Evolutionary conservation across 2,113 vertebrate species (phyloP).

Genomic region (Phaethornis superciliosus): DNA sequence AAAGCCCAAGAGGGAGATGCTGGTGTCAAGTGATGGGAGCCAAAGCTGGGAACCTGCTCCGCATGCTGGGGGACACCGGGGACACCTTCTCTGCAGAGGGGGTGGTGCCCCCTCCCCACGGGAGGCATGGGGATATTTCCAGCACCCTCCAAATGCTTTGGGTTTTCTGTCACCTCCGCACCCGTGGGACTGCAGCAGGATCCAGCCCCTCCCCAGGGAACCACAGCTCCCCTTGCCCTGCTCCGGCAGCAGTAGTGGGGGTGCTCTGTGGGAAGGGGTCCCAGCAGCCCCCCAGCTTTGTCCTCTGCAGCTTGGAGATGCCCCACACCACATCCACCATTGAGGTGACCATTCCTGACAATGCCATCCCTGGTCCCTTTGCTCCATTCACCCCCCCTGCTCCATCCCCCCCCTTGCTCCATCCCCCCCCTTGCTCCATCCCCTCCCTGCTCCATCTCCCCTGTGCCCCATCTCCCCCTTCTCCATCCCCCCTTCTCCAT

Average conservation of each 20-base stretch:
- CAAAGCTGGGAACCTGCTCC: rapidly evolving
- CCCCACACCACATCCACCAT: rapidly evolving
- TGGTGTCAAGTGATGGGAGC: neutral
- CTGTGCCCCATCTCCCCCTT: too few relatives aligned
- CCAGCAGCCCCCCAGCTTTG: neutral
- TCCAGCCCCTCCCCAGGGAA: neutral
- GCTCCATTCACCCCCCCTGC: neutral
- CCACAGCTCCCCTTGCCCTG: neutral
- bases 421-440: neutral
- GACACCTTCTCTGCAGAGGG: neutral
- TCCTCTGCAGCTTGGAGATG: neutral
- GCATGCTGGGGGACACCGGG: rapidly evolving
- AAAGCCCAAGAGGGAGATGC: rapidly evolving
- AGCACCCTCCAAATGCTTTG: slow-evolving; percentile 20
- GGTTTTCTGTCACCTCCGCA: neutral
- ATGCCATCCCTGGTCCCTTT: too few relatives aligned
- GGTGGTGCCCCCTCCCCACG: neutral
- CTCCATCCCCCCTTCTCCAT: too few relatives aligned
- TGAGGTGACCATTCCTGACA: neutral
- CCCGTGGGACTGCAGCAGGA: neutral
- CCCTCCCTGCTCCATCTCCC: too few relatives aligned
- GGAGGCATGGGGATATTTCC: neutral
- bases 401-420: neutral
- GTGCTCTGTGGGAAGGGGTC: neutral
- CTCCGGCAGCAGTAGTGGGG: neutral